Evolutionary conservation across 2,888 invertebrate species (phyloP).

Genomic region (Drosophila kambysellisi): DNA sequence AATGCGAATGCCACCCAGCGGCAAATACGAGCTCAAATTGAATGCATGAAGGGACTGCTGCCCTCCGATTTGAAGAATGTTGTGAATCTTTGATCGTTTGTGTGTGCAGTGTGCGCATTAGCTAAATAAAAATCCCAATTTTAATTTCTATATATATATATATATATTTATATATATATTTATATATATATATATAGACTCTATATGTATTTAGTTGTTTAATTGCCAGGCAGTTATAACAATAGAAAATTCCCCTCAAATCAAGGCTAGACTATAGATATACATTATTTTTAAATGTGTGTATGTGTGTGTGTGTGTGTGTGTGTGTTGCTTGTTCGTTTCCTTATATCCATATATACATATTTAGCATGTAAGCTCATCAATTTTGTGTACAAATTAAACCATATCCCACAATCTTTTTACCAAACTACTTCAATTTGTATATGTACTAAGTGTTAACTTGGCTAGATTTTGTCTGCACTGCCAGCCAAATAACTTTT

Average conservation of each 20-base stretch:
- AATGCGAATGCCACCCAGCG: slow-evolving; percentile 63
- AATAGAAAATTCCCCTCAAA: slow-evolving; percentile 9
- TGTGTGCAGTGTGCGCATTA: slow-evolving; percentile 21
- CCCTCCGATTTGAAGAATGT: slow-evolving; percentile 81
- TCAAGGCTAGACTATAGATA: slow-evolving; percentile 13
- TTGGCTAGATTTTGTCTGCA: slow-evolving; percentile 12
- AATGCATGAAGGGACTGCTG: slow-evolving; percentile 80
- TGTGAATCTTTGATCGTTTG: slow-evolving; percentile 80
- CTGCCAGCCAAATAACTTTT: neutral
- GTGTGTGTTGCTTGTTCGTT: slow-evolving; percentile 9
- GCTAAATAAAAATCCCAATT: slow-evolving; percentile 33
- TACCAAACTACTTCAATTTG: slow-evolving; percentile 11
- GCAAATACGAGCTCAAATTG: slow-evolving; percentile 79
- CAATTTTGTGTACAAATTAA: slow-evolving; percentile 43
- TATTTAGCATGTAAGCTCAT: slow-evolving; percentile 27
- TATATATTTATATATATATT: neutral
- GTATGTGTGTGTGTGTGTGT: neutral
- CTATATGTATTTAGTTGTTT: slow-evolving; percentile 10
- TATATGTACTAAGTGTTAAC: slow-evolving; percentile 19
- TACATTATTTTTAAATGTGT: neutral
- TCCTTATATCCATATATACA: slow-evolving; percentile 1
- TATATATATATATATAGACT: neutral
- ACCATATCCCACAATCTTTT: slow-evolving; percentile 34
- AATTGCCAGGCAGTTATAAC: slow-evolving; percentile 3
- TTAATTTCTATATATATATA: neutral